Evolutionary conservation across 1,140 invertebrate species (phyloP).

Genomic region (Conopomorpha cramerella): DNA sequence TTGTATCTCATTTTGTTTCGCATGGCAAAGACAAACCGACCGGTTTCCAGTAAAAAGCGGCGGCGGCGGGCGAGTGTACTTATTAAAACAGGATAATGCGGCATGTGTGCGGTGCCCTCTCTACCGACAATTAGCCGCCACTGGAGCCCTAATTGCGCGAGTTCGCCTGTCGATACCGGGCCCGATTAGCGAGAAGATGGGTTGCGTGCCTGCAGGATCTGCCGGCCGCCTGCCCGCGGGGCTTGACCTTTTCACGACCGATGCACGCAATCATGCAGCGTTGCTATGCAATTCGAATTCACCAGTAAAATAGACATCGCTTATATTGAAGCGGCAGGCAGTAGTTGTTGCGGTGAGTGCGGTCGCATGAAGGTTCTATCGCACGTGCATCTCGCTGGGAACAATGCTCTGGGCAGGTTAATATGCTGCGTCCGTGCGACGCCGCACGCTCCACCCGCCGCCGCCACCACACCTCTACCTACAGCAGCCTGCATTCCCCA

Average conservation of each 20-base stretch:
- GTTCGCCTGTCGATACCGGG: conserved; percentile 24
- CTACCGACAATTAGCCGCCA: too few relatives aligned
- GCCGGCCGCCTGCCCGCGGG: conserved; percentile 16
- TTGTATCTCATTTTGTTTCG: too few relatives aligned
- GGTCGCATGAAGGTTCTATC: conserved; percentile 14
- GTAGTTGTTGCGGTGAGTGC: neutral
- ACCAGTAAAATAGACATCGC: too few relatives aligned
- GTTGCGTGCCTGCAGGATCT: conserved; percentile 29
- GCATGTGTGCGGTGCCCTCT: too few relatives aligned
- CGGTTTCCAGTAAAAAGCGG: too few relatives aligned
- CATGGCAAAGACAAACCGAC: too few relatives aligned
- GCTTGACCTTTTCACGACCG: conserved; percentile 6
- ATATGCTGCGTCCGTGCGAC: conserved; percentile 28
- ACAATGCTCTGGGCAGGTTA: conserved; percentile 14
- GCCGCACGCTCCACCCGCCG: conserved; percentile 5
- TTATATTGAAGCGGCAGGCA: too few relatives aligned
- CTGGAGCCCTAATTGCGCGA: conserved; percentile 38
- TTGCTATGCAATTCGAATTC: conserved; percentile 9
- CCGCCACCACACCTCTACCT: neutral
- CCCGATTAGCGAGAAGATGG: conserved; percentile 36
- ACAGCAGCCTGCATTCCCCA: too few relatives aligned
- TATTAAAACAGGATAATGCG: too few relatives aligned
- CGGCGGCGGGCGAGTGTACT: too few relatives aligned
- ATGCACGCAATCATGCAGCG: conserved; percentile 17
- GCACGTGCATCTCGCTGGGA: conserved; percentile 28